phyloP scores from a whole-genome alignment of 2,113 vertebrate species.

The Saccopteryx bilineata region DNA sequence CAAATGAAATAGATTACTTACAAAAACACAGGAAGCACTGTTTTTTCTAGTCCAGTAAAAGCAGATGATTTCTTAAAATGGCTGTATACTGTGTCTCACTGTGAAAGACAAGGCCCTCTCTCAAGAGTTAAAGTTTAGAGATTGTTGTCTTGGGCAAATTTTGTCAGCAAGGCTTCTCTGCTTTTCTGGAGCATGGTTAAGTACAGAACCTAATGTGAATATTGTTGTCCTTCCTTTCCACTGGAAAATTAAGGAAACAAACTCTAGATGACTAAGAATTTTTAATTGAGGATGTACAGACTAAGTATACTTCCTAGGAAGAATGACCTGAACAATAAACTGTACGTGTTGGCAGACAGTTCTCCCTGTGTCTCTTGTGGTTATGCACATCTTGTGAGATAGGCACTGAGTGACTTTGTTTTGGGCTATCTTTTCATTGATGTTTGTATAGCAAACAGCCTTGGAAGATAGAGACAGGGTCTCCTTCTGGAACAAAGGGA shows the following conservation, averaged over 20 bases:
- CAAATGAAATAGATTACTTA: constrained; percentile 26
- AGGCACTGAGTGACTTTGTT: neutral
- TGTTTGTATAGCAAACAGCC: neutral
- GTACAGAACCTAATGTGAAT: neutral
- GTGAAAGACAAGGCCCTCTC: neutral
- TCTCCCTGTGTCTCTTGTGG: neutral
- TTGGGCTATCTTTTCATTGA: neutral
- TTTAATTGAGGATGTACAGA: neutral
- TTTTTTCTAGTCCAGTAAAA: neutral
- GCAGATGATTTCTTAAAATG: constrained; percentile 24
- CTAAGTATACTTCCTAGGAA: neutral
- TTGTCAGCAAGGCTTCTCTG: neutral
- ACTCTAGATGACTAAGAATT: neutral
- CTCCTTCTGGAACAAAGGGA: neutral
- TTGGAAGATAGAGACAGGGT: neutral
- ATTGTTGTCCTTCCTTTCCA: neutral
- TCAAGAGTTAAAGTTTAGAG: neutral
- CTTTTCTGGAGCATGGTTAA: neutral
- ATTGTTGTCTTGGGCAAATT: neutral
- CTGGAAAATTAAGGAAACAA: neutral
- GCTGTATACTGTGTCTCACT: neutral
- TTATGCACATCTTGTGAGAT: neutral
- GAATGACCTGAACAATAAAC: neutral
- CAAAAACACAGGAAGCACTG: neutral
- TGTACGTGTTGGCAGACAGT: neutral